Conservation (phyloP, 37 sponge, comb jelly and placozoan genomes). For the Spongilla lacustris region DNA sequence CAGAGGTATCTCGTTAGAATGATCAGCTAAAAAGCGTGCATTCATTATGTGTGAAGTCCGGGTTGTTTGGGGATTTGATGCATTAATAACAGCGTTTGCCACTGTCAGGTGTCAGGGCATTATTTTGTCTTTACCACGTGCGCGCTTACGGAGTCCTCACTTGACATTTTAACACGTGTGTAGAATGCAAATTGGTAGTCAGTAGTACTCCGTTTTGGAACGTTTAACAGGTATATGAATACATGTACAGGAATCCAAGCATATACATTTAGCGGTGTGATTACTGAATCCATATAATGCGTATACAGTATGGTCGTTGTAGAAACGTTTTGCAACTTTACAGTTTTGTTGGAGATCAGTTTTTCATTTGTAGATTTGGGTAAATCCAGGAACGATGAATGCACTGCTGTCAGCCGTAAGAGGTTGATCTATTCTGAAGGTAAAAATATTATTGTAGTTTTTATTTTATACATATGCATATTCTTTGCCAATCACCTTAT, state of each 20-base stretch:
- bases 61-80: neutral
- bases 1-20: neutral
- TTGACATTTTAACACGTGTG: neutral
- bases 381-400: neutral
- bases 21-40: neutral
- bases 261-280: neutral
- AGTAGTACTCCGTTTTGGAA: neutral
- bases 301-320: too few species aligned
- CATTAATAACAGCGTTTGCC: neutral
- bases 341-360: neutral
- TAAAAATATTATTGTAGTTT: neutral
- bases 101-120: neutral
- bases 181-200: neutral
- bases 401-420: neutral
- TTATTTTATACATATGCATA: neutral
- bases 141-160: neutral
- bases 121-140: neutral
- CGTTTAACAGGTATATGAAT: neutral
- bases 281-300: neutral
- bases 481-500: neutral
- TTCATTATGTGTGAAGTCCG: neutral
- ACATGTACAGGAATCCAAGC: neutral
- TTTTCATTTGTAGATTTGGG: neutral
- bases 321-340: neutral
- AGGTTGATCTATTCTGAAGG: neutral